These are phyloP conservation scores for Vicugna pacos DNA, from an alignment of 2,113 vertebrate genomes.

Conservation along the genomic window DNA sequence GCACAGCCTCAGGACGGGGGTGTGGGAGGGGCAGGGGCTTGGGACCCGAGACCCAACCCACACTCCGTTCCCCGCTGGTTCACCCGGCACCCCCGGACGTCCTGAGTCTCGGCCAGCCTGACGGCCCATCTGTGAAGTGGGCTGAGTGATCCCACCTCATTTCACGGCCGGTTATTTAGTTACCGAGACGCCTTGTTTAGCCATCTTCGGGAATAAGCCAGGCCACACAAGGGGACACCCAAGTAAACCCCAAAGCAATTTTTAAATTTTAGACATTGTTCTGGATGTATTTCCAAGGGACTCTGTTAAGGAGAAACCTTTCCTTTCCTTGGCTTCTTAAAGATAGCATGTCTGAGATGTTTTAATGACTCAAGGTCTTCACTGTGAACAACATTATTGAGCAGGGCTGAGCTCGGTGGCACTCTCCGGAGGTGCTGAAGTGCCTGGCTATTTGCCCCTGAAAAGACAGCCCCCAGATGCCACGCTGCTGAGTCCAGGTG, in stretches of 20 bases:
- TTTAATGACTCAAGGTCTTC: constrained; percentile 38
- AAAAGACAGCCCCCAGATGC: not conserved
- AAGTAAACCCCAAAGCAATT: constrained; percentile 30
- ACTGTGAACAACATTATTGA: not conserved
- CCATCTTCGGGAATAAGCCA: not conserved
- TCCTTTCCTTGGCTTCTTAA: constrained; percentile 1
- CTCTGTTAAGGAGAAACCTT: not conserved
- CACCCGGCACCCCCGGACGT: not conserved
- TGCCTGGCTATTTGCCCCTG: not conserved
- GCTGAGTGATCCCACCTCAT: not conserved
- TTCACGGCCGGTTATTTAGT: constrained; percentile 52
- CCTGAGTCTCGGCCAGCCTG: not conserved
- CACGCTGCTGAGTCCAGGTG: not conserved
- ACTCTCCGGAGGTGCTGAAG: not conserved
- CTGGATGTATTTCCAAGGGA: constrained; percentile 8
- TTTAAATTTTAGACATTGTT: not conserved
- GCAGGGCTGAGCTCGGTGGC: not conserved
- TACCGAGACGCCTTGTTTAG: constrained; percentile 43
- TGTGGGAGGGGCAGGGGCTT: fast-evolving
- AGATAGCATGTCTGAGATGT: not conserved
- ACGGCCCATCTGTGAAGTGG: not conserved
- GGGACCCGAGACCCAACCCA: not conserved
- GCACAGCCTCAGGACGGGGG: not conserved
- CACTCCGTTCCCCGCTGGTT: not conserved
- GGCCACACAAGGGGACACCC: not conserved